phyloP scores from a whole-genome alignment of 2,113 vertebrate genomes.

The Pelusios castaneus region DNA sequence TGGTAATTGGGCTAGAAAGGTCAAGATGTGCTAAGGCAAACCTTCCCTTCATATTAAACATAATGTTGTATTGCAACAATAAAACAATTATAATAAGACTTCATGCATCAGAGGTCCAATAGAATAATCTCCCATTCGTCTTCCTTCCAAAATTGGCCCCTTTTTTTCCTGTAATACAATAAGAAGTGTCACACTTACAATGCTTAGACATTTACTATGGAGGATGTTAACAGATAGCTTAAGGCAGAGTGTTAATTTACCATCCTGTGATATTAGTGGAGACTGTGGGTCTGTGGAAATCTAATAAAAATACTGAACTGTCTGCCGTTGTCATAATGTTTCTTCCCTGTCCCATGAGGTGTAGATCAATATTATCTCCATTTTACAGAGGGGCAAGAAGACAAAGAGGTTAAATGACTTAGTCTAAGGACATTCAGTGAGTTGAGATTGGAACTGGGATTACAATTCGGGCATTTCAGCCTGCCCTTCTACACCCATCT shows the following conservation, averaged over 20 bases:
- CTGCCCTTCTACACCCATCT: neutral
- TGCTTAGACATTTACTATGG: neutral
- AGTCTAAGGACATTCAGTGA: neutral
- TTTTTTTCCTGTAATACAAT: neutral
- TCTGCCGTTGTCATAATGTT: fast-evolving
- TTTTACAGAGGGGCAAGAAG: fast-evolving
- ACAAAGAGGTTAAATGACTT: neutral
- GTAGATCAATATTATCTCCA: fast-evolving
- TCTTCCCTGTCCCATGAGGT: fast-evolving
- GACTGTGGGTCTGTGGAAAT: neutral
- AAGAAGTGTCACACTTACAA: neutral
- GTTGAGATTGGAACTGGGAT: neutral
- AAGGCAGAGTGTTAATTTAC: neutral
- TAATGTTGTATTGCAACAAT: neutral
- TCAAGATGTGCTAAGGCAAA: neutral
- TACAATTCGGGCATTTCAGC: neutral
- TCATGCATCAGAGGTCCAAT: neutral
- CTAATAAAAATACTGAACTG: neutral
- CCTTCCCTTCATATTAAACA: neutral
- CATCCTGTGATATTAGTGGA: neutral
- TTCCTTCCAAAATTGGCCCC: neutral
- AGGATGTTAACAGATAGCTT: neutral
- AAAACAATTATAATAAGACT: neutral
- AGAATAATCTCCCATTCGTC: neutral
- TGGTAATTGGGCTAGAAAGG: neutral